Conservation (phyloP, 2,888 invertebrate genomes). For the Apamea monoglypha region DNA sequence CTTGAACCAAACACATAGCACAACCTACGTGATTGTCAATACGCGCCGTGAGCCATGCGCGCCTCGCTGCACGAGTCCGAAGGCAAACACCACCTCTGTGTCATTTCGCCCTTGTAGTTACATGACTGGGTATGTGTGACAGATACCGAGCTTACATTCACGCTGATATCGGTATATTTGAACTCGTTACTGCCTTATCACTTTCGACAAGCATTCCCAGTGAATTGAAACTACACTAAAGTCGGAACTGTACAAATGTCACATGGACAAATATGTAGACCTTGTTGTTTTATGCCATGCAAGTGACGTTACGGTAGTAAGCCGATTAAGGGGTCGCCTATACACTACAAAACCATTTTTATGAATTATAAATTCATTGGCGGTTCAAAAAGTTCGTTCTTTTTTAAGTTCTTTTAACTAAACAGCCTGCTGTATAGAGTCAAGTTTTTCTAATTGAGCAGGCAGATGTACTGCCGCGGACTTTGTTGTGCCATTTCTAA, state of each 20-base stretch:
- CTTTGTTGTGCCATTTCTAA: too few relatives aligned
- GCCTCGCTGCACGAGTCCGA: slow-evolving; percentile 27
- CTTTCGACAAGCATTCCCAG: too few relatives aligned
- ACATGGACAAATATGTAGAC: neutral
- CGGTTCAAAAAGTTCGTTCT: too few relatives aligned
- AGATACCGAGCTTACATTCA: neutral
- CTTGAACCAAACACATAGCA: slow-evolving; percentile 1
- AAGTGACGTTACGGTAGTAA: neutral
- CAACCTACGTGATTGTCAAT: slow-evolving; percentile 34
- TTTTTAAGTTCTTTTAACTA: too few relatives aligned
- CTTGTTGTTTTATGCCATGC: neutral
- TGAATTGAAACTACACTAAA: neutral
- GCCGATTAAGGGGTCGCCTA: neutral
- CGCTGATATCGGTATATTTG: neutral
- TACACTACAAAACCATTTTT: neutral
- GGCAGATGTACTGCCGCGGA: too few relatives aligned
- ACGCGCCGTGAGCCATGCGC: slow-evolving; percentile 25
- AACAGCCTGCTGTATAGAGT: too few relatives aligned
- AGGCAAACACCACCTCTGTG: slow-evolving; percentile 35
- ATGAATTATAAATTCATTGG: too few relatives aligned
- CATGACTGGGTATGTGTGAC: neutral
- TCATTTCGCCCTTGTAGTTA: slow-evolving; percentile 13
- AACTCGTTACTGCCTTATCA: neutral
- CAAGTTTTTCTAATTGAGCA: too few relatives aligned
- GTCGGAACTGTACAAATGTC: neutral